Base-by-base conservation (phyloP, 1,140 invertebrate species). In the Dufourea novaeangliae region DNA sequence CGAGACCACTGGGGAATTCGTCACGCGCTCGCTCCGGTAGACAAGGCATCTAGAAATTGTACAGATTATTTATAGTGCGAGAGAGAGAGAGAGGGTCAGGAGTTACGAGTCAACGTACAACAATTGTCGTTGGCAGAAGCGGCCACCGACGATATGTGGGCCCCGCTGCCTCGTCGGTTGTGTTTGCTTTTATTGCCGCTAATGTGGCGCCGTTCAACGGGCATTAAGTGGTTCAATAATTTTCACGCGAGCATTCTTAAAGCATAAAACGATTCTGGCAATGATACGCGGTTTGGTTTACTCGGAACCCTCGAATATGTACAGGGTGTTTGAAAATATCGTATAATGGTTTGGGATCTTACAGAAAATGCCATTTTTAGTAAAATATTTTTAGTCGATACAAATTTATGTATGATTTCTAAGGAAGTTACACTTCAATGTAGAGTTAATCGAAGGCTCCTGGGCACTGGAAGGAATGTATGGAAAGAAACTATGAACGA, bases 131-230 rank as follows among this genome's bases (percentile, higher is more conserved):
- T 84, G 82, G 78, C 78, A 85, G 82, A 84, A 84, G 25, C 64
- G 44, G 50, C 73, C 68, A 73, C 25, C 57, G 80, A 56, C 78
- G 81, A 78, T 82, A 82, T 68, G 74, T 78, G 68, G 75, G n/a
- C n/a, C n/a, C 46, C 50, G 82, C 75, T 17, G 61, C 75, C 62
- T 8, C 57, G 57, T 20, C 46, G 71, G 68, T 83, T 80, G 80
- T 80, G 80, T 83, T 83, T 83, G 82, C 82, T 83, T n/a, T n/a
- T 83, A 83, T 83, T 83, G 70, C 72, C 82, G 80, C 76, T 83
- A 82, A 83, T 83, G 80, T 83, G 82, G 82, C 82, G 82, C 82
- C 82, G 82, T 83, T 83, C 80, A 70, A 83, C 70, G 76, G 80
- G 80, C 82, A 83, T 70, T 74, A 83, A 83, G 82, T 82, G 80